phyloP scores from a whole-genome alignment of 2,113 vertebrate genomes.

The Felis chaus region DNA sequence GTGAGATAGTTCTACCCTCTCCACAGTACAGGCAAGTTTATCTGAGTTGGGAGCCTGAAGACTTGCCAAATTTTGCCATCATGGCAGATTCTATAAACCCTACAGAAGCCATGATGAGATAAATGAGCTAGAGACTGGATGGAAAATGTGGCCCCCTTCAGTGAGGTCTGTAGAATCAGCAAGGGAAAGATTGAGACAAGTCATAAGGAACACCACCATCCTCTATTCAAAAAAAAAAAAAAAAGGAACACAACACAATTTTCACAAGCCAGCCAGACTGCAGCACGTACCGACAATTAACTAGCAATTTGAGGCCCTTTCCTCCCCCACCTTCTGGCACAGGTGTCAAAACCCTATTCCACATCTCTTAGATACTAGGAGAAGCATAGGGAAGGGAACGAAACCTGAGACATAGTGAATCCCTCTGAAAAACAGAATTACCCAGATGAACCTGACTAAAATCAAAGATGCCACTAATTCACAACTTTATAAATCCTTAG shows the following conservation, averaged over 20 bases:
- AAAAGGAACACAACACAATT: neutral
- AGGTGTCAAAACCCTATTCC: neutral
- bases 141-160: neutral
- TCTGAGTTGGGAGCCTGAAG: neutral
- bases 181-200: neutral
- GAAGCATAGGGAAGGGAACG: neutral
- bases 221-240: neutral
- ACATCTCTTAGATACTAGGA: neutral
- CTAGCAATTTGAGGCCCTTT: neutral
- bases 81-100: neutral
- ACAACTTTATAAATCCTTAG: neutral
- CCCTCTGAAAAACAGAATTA: neutral
- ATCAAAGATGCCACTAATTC: neutral
- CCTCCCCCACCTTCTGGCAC: neutral
- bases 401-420: neutral
- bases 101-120: neutral
- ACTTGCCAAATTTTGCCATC: neutral
- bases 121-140: neutral
- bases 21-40: neutral
- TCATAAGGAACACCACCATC: neutral
- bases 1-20: neutral
- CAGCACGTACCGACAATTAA: neutral
- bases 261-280: neutral
- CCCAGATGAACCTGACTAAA: neutral
- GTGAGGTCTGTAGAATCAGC: neutral